phyloP scores from a whole-genome alignment of 2,113 vertebrate genomes.

The Nymphicus hollandicus region DNA sequence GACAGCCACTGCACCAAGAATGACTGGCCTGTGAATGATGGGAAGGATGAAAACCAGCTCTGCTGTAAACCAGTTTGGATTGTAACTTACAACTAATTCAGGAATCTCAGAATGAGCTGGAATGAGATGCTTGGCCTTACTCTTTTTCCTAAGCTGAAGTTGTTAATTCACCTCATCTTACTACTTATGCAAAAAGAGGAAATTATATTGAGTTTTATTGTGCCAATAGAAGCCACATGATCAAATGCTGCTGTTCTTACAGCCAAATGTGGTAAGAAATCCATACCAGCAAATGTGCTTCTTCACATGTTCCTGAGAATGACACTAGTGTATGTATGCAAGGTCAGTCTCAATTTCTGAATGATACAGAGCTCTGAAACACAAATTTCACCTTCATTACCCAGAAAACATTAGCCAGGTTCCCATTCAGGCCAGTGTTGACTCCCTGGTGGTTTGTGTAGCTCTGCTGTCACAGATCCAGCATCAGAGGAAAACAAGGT shows the following conservation, averaged over 20 bases:
- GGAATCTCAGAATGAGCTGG: neutral
- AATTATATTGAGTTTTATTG: neutral
- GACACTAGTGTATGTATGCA: neutral
- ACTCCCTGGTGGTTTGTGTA: neutral
- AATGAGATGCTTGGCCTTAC: neutral
- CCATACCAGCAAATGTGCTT: neutral
- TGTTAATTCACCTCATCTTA: neutral
- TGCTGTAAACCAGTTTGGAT: neutral
- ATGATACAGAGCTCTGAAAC: neutral
- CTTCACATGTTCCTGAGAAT: neutral
- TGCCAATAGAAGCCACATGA: neutral
- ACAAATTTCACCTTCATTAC: accelerated
- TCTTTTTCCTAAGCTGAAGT: neutral
- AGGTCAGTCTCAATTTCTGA: neutral
- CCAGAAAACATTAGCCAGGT: neutral
- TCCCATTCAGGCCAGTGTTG: neutral
- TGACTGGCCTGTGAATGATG: neutral
- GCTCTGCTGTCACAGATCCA: neutral
- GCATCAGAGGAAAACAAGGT: neutral
- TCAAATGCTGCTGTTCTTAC: neutral
- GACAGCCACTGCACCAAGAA: neutral
- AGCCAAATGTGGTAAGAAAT: neutral
- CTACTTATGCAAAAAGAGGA: neutral
- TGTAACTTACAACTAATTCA: neutral
- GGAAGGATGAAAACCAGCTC: neutral